Percentiles rank a stretch among this genome's conserved stretches.
These are phyloP conservation scores for Epistrophe eligans DNA, from an alignment of 2,888 invertebrate species.

Conservation along the genomic window DNA sequence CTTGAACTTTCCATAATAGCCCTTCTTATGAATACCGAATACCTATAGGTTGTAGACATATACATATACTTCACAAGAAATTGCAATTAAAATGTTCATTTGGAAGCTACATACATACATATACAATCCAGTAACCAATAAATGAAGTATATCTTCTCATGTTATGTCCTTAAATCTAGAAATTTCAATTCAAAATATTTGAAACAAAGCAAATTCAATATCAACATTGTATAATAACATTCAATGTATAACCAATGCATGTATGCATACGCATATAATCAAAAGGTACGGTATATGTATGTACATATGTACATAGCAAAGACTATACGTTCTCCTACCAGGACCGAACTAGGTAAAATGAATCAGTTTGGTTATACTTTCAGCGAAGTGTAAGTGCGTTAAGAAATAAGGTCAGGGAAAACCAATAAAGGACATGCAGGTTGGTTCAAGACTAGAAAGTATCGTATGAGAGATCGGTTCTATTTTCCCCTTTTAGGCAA, in stretches of 20 bases:
- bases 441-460: too few species aligned
- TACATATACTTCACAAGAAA: slow-evolving; percentile 1
- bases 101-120: not conserved
- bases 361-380: too few species aligned
- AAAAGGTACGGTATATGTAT: slow-evolving; percentile 29
- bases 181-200: slow-evolving; percentile 46
- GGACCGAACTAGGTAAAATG: not conserved
- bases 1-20: not conserved
- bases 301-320: not conserved
- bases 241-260: slow-evolving; percentile 40
- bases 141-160: slow-evolving; percentile 1
- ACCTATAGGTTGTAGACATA: too few species aligned
- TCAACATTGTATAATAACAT: slow-evolving; percentile 39
- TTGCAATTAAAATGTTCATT: slow-evolving; percentile 39
- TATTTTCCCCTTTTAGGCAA: too few species aligned
- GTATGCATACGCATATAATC: slow-evolving; percentile 11
- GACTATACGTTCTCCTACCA: too few species aligned
- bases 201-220: slow-evolving; percentile 45
- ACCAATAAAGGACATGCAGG: too few species aligned
- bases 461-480: too few species aligned
- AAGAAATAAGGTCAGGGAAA: too few species aligned
- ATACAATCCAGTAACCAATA: slow-evolving; percentile 1
- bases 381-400: too few species aligned
- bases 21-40: not conserved
- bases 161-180: slow-evolving; percentile 3